These are phyloP conservation scores for Hydractinia symbiolongicarpus DNA, from an alignment of 30 jellyfish, hydroid and myxozoan genomes.

Conservation along the genomic window DNA sequence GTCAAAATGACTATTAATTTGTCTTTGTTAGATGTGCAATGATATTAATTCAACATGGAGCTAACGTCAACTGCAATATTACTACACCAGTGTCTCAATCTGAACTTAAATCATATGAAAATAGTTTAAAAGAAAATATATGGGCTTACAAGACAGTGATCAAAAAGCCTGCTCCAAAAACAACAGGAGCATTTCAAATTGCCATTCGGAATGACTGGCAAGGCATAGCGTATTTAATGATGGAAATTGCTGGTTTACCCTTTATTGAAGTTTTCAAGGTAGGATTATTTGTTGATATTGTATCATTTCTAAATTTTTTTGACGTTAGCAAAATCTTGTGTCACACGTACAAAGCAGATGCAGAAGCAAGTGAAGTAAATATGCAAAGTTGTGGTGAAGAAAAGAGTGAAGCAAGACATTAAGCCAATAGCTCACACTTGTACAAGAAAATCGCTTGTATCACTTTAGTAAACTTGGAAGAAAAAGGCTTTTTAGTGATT, in stretches of 20 bases:
- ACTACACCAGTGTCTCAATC: slow-evolving; percentile 40
- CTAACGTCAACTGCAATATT: slow-evolving; percentile 34
- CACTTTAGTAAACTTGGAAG: too few species aligned
- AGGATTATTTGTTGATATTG: background rate
- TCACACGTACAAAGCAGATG: too few species aligned
- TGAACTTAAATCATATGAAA: slow-evolving; percentile 22
- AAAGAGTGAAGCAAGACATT: too few species aligned
- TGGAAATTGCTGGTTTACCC: slow-evolving; percentile 31
- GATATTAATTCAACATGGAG: slow-evolving; percentile 42
- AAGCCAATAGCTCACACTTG: too few species aligned
- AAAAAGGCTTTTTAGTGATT: too few species aligned
- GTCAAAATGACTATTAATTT: background rate
- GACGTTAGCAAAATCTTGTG: too few species aligned
- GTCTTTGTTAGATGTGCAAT: slow-evolving; percentile 36
- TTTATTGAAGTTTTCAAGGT: slow-evolving; percentile 46
- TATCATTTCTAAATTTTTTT: too few species aligned
- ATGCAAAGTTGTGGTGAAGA: too few species aligned
- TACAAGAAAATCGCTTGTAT: too few species aligned
- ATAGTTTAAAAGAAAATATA: slow-evolving; percentile 15
- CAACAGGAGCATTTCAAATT: slow-evolving; percentile 35
- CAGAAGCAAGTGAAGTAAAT: too few species aligned
- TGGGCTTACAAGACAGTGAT: background rate
- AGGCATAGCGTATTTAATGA: slow-evolving; percentile 48
- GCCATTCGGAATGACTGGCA: slow-evolving; percentile 50
- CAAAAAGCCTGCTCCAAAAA: slow-evolving; percentile 30